Evolutionary conservation across 2,888 invertebrate genomes (phyloP).

Genomic region (Pelosia muscerda): DNA sequence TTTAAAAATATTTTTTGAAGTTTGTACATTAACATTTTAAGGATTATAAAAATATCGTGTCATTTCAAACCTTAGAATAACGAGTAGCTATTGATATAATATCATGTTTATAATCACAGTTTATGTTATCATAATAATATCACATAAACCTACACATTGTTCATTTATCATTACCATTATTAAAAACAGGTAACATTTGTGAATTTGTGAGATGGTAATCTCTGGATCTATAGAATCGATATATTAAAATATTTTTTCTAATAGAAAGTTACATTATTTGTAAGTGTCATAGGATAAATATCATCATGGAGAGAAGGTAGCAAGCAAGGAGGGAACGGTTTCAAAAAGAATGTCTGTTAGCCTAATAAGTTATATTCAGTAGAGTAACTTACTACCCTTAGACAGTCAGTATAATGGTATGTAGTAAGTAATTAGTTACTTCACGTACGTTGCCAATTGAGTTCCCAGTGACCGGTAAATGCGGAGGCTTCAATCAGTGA

Average conservation of each 20-base stretch:
- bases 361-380: not conserved
- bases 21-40: not conserved
- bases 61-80: not conserved
- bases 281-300: no score
- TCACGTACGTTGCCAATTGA: slow-evolving; percentile 41
- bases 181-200: no score
- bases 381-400: not conserved
- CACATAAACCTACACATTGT: not conserved
- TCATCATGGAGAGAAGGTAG: no score
- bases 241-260: no score
- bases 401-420: slow-evolving; percentile 13
- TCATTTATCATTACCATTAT: no score
- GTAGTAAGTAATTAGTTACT: slow-evolving; percentile 34
- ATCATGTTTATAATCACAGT: not conserved
- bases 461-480: slow-evolving; percentile 48
- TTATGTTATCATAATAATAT: not conserved
- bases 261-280: no score
- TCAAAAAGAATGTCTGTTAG: no score
- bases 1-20: not conserved
- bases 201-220: no score
- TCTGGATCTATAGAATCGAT: no score
- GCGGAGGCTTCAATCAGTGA: slow-evolving; percentile 57
- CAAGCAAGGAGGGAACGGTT: no score
- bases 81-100: not conserved
- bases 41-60: not conserved